phyloP scores from a whole-genome alignment of 2,888 invertebrate species.

The Linnaemya vulpina region DNA sequence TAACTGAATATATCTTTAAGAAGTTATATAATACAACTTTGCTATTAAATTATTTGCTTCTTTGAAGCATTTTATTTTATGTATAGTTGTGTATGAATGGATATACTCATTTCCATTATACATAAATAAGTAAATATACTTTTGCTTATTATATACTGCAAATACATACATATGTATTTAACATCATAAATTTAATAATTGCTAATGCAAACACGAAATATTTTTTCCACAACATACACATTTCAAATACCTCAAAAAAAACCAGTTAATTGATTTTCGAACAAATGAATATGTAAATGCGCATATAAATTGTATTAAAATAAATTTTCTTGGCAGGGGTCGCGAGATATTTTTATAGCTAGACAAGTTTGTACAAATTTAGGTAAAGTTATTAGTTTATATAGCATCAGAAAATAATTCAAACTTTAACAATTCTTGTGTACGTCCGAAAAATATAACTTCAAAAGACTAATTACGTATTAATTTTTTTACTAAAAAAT shows the following conservation, averaged over 20 bases:
- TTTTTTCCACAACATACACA: neutral
- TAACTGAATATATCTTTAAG: neutral
- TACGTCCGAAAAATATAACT: too few species aligned
- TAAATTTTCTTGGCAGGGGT: neutral
- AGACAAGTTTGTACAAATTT: too few species aligned
- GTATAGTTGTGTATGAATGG: too few species aligned
- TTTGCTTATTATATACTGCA: neutral
- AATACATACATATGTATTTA: neutral
- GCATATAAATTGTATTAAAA: neutral
- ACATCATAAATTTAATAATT: neutral
- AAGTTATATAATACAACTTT: neutral
- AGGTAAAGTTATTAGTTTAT: too few species aligned
- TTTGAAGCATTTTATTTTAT: neutral
- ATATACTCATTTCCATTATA: too few species aligned
- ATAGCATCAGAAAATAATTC: too few species aligned
- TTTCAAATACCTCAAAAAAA: neutral
- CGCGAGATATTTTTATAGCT: neutral
- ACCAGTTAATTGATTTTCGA: slow-evolving; percentile 4
- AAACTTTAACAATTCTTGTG: neutral
- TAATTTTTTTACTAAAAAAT: too few species aligned
- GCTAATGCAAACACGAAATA: neutral
- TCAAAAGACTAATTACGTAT: too few species aligned
- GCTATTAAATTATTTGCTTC: neutral
- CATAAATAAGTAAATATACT: too few species aligned
- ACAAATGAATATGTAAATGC: too few species aligned